Base-by-base conservation (phyloP, 2,797 vertebrate species). In the Dromococcyx pavoninus region DNA sequence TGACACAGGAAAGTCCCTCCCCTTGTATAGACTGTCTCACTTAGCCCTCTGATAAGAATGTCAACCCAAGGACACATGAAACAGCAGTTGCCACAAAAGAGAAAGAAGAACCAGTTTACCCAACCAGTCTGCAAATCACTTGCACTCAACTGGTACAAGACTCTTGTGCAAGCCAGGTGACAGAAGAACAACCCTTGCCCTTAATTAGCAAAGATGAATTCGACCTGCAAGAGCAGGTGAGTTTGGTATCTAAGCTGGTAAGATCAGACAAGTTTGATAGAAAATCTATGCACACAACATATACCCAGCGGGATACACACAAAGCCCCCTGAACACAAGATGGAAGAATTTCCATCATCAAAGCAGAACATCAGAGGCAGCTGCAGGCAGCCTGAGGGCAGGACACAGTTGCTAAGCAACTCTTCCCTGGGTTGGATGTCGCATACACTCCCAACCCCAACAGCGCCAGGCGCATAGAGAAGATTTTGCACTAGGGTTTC, bases 331-430 rank as follows among this genome's bases (percentile, higher is more conserved):
- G 91, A 96, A 96, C 88, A 95, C 74, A 93, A 97, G 97, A 95
- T 77, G 88, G 94, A 95, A 96, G 95, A 95, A 95, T 92, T 94
- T 88, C 94, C 91, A 95, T 96, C 95, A 95, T 96, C 95, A 96
- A 96, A 96, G 94, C 89, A 94, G 80, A 96, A 94, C 94, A 94
- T 93, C 92, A 94, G 77, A 95, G 93, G 85, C 86, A 70, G 93
- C 94, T 94, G 77, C 70, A 10, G 74, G 87, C 95, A 96, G 93
- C 97, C 95, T 64, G 87, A 96, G 95, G 96, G 97, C 95, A 96
- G 94, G 95, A 97, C 94, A 91, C 79, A 48, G 97, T 97, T 97
- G 96, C 97, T 95, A 96, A 93, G 96, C 96, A 97, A 97, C 95
- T 82, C 85, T 95, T 96, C 73, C 64, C 89, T 89, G 64, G 93